A percentile compares a stretch with the other conserved stretches of the same genome.
Conservation (phyloP, 2,797 vertebrate species). For the Gymnocypris eckloni region DNA sequence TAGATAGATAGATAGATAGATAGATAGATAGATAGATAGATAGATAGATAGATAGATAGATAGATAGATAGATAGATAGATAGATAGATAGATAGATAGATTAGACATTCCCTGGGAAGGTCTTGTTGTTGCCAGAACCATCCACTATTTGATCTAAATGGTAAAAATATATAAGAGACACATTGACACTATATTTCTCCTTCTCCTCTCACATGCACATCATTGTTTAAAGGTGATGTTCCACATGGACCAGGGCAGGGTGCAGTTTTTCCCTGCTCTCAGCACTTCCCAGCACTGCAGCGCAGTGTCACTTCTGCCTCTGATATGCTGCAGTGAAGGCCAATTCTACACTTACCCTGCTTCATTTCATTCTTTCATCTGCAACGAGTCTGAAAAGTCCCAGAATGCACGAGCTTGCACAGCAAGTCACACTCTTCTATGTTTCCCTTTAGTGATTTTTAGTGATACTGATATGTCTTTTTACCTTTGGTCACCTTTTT, state of each 20-base stretch:
- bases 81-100: too few species aligned
- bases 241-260: constrained; percentile 26
- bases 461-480: constrained; percentile 30
- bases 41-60: too few species aligned
- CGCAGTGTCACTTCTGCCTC: constrained; percentile 47
- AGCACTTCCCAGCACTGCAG: constrained; percentile 58
- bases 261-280: constrained; percentile 55
- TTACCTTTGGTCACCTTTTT: constrained; percentile 7
- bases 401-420: constrained; percentile 40
- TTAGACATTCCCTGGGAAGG: background rate
- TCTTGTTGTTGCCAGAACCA: too few species aligned
- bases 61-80: too few species aligned
- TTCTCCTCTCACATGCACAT: constrained; percentile 24
- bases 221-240: constrained; percentile 56
- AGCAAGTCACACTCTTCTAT: background rate
- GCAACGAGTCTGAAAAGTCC: constrained; percentile 34
- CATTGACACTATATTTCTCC: too few species aligned
- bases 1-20: too few species aligned
- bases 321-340: constrained; percentile 56
- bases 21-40: too few species aligned
- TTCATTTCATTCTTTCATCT: constrained; percentile 49
- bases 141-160: too few species aligned
- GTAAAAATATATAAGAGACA: too few species aligned
- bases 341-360: constrained; percentile 34
- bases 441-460: constrained; percentile 36